Base-by-base conservation (phyloP, 2,797 vertebrate genomes). In the Enteromius treurensis region DNA sequence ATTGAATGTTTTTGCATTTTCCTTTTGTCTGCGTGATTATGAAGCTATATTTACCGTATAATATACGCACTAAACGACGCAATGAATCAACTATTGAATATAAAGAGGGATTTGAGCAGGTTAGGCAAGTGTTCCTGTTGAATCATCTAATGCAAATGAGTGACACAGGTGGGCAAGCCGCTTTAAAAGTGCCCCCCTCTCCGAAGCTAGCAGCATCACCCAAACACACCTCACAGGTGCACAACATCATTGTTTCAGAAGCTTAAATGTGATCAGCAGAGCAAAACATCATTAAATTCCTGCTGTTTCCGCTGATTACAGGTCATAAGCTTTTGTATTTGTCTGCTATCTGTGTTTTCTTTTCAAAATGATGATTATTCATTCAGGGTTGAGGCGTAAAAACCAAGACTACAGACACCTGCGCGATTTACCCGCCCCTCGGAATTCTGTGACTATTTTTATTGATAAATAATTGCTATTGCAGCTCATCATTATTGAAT, bases 391-490 rank as follows among this genome's bases (percentile, higher is more conserved):
- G 73, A 85, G 79, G 92, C 92, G 93, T 94, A 95, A 95, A 95
- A 94, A 94, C 93, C 94, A 94, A 92, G 95, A 95, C 95, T 82
- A 95, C 93, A 95, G 94, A 96, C 97, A 97, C 96, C 96, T 97
- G 97, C 96, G 92, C 91, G 94, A 94, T 94, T 94, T 94, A 71
- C 93, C 94, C 96, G 95, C 96, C 95, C 96, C 95, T 95, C 93
- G 88, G 95, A 97, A 94, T 96, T 96, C 94, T 96, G 94, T 91
- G 95, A 96, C 96, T 97, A 95, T 97, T 97, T 97, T 96, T 97
- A 97, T 97, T 97, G 95, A 97, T 97, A 96, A 97, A 96, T 97
- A 97, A 98, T 97, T 96, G 96, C 94, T 95, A 94, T 94, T 94
- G 95, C 95, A 94, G 96, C 95, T 93, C 94, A 96, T 94, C 95